phyloP scores from a whole-genome alignment of 2,888 invertebrate genomes.

The Panorpa germanica region DNA sequence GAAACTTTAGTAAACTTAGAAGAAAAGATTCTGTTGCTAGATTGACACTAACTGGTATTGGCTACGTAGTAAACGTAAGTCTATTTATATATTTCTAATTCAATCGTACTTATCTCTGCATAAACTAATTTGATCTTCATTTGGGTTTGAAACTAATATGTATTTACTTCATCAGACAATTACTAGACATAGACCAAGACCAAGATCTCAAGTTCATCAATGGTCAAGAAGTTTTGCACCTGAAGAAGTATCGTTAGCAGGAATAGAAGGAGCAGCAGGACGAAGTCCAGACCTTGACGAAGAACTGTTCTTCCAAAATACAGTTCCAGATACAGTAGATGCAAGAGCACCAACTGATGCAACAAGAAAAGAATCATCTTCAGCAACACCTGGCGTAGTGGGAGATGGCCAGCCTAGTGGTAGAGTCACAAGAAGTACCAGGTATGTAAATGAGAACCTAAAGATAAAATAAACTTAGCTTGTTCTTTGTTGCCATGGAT shows the following conservation, averaged over 20 bases:
- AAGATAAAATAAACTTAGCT: not conserved
- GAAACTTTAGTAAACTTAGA: no score
- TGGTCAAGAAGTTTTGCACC: conserved; percentile 57
- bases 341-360: conserved; percentile 24
- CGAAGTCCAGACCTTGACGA: conserved; percentile 26
- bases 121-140: no score
- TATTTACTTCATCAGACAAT: conserved; percentile 28
- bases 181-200: conserved; percentile 35
- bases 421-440: not conserved
- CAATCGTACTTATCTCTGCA: no score
- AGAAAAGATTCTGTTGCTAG: conserved; percentile 67
- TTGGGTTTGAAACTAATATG: conserved; percentile 19
- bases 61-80: conserved; percentile 33
- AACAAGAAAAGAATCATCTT: conserved; percentile 15
- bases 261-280: conserved; percentile 12
- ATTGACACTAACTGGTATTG: conserved; percentile 62
- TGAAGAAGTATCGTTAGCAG: conserved; percentile 19
- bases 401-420: not conserved
- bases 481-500: no score
- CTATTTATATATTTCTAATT: no score
- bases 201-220: conserved; percentile 35
- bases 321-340: conserved; percentile 27
- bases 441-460: not conserved
- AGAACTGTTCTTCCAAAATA: conserved; percentile 35
- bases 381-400: not conserved